Conservation (phyloP, 2,888 invertebrate species). For the Dynastes tityus region DNA sequence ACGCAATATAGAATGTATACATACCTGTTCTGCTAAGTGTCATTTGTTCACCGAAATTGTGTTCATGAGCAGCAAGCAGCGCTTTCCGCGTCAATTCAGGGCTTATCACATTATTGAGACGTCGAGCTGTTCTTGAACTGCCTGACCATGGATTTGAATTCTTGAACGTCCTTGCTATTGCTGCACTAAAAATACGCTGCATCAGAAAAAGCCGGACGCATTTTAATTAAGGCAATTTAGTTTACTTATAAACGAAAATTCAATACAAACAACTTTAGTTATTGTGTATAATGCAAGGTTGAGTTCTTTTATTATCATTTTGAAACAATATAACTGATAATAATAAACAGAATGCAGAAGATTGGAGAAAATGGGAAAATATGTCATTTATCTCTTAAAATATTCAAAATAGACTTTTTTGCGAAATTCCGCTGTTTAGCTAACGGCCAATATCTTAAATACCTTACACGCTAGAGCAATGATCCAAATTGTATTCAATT, state of each 20-base stretch:
- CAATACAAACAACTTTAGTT: constrained; percentile 4
- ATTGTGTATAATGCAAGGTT: too few species aligned
- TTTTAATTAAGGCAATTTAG: constrained; percentile 34
- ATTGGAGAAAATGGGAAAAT: too few species aligned
- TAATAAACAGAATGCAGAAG: too few species aligned
- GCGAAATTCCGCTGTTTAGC: too few species aligned
- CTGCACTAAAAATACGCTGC: constrained; percentile 75
- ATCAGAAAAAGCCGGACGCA: constrained; percentile 34
- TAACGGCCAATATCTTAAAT: too few species aligned
- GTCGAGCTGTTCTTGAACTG: constrained; percentile 80
- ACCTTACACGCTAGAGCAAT: too few species aligned
- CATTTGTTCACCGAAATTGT: constrained; percentile 65
- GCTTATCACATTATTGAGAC: constrained; percentile 77
- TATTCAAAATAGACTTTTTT: too few species aligned
- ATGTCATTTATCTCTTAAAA: too few species aligned
- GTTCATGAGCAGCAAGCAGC: constrained; percentile 77
- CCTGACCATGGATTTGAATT: constrained; percentile 78
- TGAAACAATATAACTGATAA: not conserved
- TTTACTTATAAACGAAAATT: not conserved
- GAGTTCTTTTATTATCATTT: too few species aligned
- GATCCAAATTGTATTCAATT: too few species aligned
- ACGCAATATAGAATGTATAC: not conserved
- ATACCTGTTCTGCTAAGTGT: constrained; percentile 70
- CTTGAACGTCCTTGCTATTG: constrained; percentile 82
- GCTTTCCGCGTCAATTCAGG: constrained; percentile 84